Conservation (phyloP, 35 echinoderm and acorn worm species). For the Apostichopus parvimensis region DNA sequence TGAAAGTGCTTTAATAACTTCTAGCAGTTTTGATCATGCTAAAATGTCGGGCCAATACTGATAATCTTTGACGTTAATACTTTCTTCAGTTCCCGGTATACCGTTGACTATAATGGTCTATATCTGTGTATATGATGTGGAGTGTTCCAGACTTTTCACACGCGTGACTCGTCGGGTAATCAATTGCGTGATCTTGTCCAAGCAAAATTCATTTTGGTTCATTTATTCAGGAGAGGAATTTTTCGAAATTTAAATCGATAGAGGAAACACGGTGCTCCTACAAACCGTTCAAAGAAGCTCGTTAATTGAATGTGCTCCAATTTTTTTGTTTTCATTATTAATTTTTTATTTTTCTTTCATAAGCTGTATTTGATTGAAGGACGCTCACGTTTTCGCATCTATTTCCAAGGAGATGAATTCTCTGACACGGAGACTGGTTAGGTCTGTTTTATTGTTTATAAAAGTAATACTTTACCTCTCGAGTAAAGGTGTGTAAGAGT, state of each 20-base stretch:
- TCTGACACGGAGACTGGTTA: background rate
- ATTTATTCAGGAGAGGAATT: background rate
- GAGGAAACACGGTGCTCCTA: background rate
- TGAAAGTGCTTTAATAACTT: too few species aligned
- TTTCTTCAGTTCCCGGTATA: too few species aligned
- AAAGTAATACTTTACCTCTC: too few species aligned
- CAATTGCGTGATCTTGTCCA: background rate
- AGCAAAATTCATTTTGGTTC: background rate
- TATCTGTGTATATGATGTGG: too few species aligned
- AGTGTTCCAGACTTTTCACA: too few species aligned
- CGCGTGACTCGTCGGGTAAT: background rate
- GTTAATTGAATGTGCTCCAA: background rate
- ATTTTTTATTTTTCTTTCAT: background rate
- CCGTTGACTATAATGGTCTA: too few species aligned
- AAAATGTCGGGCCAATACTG: too few species aligned
- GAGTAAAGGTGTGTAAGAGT: too few species aligned
- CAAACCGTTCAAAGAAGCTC: background rate
- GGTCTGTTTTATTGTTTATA: too few species aligned
- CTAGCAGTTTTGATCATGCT: too few species aligned
- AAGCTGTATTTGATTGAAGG: background rate
- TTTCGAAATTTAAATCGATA: background rate
- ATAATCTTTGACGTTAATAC: too few species aligned
- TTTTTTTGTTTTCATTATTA: background rate
- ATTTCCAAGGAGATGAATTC: background rate
- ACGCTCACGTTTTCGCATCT: background rate